Evolutionary conservation across 2,113 vertebrate genomes (phyloP).

Genomic region (Eudyptes chrysolophus): DNA sequence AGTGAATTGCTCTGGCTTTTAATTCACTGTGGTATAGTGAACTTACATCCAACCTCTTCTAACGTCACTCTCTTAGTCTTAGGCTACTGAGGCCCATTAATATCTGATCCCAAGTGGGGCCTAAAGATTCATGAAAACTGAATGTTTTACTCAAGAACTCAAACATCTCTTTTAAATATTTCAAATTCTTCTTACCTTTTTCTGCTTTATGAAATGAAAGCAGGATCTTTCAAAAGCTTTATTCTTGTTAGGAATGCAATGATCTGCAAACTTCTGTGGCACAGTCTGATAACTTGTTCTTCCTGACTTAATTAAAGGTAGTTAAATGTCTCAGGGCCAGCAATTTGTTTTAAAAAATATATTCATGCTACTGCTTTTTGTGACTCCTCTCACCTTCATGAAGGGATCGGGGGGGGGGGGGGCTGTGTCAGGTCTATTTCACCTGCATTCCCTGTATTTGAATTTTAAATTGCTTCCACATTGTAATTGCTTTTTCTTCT

Average conservation of each 20-base stretch:
- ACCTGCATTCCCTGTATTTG: not conserved
- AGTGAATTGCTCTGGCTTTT: not conserved
- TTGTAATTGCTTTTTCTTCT: not conserved
- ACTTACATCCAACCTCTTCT: not conserved
- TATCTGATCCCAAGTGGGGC: not conserved
- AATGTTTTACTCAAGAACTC: not conserved
- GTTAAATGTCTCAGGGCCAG: not conserved
- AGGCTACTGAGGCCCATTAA: not conserved
- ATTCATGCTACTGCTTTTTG: not conserved
- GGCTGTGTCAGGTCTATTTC: not conserved
- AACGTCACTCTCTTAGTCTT: not conserved
- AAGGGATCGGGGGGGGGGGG: not conserved
- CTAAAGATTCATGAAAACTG: not conserved
- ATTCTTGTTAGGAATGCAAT: not conserved
- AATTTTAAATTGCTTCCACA: not conserved
- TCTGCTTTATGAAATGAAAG: not conserved
- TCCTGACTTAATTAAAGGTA: not conserved
- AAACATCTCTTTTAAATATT: not conserved
- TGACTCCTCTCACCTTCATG: not conserved
- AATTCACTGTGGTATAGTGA: not conserved
- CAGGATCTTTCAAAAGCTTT: not conserved
- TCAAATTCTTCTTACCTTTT: not conserved
- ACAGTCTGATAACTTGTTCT: not conserved
- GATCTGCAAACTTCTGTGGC: not conserved
- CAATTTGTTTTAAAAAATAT: not conserved